Evolutionary conservation across 2,113 vertebrate species (phyloP).

Genomic region (Trochalopteron elliotii): DNA sequence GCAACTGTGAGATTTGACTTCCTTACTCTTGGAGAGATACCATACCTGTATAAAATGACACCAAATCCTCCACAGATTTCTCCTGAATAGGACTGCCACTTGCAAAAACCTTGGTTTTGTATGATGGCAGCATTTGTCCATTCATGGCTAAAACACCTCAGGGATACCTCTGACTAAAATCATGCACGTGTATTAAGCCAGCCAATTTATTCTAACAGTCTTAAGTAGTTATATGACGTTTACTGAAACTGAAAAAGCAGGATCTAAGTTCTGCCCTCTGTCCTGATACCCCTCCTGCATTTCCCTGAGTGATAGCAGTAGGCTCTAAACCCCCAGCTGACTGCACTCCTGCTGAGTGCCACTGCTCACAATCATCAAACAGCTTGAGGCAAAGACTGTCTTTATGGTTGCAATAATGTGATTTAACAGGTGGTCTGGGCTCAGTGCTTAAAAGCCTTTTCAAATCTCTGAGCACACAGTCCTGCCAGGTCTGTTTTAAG

Average conservation of each 20-base stretch:
- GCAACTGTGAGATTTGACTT: neutral
- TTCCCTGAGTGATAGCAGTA: rapidly evolving
- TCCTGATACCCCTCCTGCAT: neutral
- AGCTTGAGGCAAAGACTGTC: neutral
- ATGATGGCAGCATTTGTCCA: neutral
- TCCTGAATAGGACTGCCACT: neutral
- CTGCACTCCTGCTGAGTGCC: neutral
- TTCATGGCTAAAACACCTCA: neutral
- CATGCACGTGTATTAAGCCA: neutral
- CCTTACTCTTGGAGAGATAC: neutral
- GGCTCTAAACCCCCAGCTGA: neutral
- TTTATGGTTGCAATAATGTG: neutral
- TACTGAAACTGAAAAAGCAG: neutral
- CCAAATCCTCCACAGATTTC: neutral
- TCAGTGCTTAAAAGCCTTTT: neutral
- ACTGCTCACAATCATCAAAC: neutral
- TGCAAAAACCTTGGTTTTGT: neutral
- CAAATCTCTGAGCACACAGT: neutral
- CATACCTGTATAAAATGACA: neutral
- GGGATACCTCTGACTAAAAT: neutral
- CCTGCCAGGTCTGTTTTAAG: neutral
- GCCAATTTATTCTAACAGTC: neutral
- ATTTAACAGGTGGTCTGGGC: neutral
- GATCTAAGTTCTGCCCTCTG: neutral
- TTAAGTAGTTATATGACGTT: neutral